Percentiles rank a stretch among this genome's conserved stretches.
phyloP scores from a whole-genome alignment of 1,140 invertebrate genomes.

The Caenorhabditis inopinata region DNA sequence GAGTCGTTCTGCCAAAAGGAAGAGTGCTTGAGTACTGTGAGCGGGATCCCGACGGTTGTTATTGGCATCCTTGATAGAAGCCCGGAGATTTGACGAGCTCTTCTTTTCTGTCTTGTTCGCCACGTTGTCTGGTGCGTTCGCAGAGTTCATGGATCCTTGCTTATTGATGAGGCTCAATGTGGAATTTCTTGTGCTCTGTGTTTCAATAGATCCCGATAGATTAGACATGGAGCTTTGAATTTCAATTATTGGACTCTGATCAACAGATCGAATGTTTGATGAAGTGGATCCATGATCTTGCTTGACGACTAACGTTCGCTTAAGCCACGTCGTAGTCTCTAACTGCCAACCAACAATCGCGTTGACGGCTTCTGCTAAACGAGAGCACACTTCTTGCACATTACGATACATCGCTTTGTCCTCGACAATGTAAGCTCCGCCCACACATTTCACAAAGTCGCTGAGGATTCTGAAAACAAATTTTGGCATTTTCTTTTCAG shows the following conservation, averaged over 20 bases:
- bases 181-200: neutral
- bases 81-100: constrained; percentile 52
- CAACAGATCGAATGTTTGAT: constrained; percentile 15
- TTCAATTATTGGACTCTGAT: constrained; percentile 55
- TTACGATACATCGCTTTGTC: constrained; percentile 79
- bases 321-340: constrained; percentile 86
- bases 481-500: neutral
- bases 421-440: constrained; percentile 78
- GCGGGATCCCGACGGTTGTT: constrained; percentile 67
- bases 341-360: constrained; percentile 83
- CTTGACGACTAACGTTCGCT: constrained; percentile 82
- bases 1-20: constrained; percentile 78
- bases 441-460: constrained; percentile 82
- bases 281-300: constrained; percentile 70
- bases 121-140: neutral
- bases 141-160: constrained; percentile 28
- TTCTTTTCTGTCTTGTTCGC: constrained; percentile 35
- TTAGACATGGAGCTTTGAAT: constrained; percentile 23
- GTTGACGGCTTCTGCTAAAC: constrained; percentile 81
- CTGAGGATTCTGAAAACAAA: constrained; percentile 73
- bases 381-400: constrained; percentile 67
- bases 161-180: constrained; percentile 31
- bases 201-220: neutral
- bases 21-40: constrained; percentile 75
- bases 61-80: constrained; percentile 48